Evolutionary conservation across 2,113 vertebrate species (phyloP).

Genomic region (Octodon degus): DNA sequence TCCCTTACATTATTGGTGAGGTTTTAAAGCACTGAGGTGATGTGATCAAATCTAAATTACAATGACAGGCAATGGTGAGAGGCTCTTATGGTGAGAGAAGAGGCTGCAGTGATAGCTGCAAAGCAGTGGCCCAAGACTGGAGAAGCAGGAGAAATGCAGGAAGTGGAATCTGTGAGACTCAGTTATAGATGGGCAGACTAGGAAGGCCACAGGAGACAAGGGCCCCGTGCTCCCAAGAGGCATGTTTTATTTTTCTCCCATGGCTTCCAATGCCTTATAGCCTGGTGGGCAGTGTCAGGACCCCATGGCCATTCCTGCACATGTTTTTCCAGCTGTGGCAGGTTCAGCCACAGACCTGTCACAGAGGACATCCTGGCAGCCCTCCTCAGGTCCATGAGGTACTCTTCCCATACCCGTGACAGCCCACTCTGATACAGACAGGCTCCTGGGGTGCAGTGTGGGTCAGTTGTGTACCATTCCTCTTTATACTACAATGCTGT

Average conservation of each 20-base stretch:
- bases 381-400: not conserved
- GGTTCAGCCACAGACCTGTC: not conserved
- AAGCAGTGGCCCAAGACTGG: not conserved
- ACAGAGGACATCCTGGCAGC: not conserved
- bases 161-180: not conserved
- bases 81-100: not conserved
- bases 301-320: not conserved
- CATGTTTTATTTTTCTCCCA: not conserved
- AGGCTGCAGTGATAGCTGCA: not conserved
- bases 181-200: not conserved
- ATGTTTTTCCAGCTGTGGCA: not conserved
- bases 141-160: slow-evolving; percentile 3
- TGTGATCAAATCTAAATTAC: not conserved
- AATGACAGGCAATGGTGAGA: not conserved
- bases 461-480: not conserved
- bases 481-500: not conserved
- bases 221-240: not conserved
- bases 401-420: not conserved
- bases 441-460: not conserved
- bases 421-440: not conserved
- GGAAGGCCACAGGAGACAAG: not conserved
- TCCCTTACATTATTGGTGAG: not conserved
- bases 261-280: not conserved
- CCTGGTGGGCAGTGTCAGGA: not conserved
- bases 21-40: not conserved